These are phyloP conservation scores for Gephyroberyx darwinii DNA, from an alignment of 2,797 vertebrate species.

Conservation along the genomic window DNA sequence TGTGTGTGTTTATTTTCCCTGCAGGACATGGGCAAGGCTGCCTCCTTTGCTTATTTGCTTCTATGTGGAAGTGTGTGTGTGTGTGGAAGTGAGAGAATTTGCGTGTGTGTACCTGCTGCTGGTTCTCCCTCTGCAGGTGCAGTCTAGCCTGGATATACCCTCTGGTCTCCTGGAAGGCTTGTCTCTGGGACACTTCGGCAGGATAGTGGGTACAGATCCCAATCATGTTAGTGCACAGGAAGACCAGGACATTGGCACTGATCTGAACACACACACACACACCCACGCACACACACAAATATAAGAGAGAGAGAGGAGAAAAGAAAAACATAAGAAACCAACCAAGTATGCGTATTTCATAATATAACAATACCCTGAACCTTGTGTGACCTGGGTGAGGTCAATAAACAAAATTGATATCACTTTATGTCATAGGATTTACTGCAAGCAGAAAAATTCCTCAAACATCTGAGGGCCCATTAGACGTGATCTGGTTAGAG, in stretches of 20 bases:
- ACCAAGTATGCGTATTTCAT: conserved; percentile 37
- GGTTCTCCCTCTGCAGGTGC: conserved; percentile 94
- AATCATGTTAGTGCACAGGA: conserved; percentile 94
- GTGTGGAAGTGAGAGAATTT: conserved; percentile 28
- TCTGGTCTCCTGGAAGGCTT: conserved; percentile 96
- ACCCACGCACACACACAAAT: conserved; percentile 14
- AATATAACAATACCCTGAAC: conserved; percentile 51
- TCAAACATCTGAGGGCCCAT: conserved; percentile 63
- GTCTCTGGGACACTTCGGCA: conserved; percentile 95
- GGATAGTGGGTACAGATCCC: conserved; percentile 98
- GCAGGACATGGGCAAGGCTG: not conserved
- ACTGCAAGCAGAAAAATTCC: conserved; percentile 59
- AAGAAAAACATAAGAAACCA: not conserved
- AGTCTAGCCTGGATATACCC: conserved; percentile 96
- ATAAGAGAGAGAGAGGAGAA: not conserved
- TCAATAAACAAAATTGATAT: conserved; percentile 67
- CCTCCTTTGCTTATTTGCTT: conserved; percentile 31
- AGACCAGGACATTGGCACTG: conserved; percentile 90
- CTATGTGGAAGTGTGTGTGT: conserved; percentile 13
- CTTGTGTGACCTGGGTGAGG: conserved; percentile 67
- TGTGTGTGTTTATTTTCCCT: conserved; percentile 24
- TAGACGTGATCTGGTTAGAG: conserved; percentile 62
- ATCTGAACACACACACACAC: conserved; percentile 79
- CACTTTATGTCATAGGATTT: conserved; percentile 60
- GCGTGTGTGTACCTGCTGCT: conserved; percentile 88